phyloP scores from a whole-genome alignment of 2,888 invertebrate species.

The Thyatira batis region DNA sequence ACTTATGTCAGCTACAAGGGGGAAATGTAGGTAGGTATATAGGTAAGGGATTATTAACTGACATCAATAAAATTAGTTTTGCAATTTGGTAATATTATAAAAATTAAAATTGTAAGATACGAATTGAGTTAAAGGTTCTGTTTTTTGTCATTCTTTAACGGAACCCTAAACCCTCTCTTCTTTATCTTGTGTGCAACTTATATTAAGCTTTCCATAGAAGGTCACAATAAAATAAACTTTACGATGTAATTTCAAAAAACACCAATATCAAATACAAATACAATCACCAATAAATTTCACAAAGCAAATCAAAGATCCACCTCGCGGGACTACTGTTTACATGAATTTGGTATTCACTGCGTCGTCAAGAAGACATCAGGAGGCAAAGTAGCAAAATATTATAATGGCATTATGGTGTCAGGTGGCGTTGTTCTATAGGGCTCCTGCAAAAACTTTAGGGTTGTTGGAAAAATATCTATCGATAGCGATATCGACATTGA shows the following conservation, averaged over 20 bases:
- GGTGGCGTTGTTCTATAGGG: constrained; percentile 69
- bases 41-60: no score
- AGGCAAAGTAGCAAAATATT: constrained; percentile 77
- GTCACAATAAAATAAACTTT: constrained; percentile 42
- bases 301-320: constrained; percentile 48
- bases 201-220: not conserved
- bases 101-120: no score
- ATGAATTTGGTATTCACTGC: constrained; percentile 79
- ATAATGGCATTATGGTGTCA: constrained; percentile 81
- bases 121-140: no score
- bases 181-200: not conserved
- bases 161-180: not conserved
- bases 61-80: no score
- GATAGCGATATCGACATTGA: constrained; percentile 37
- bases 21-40: no score
- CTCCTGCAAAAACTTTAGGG: constrained; percentile 15
- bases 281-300: constrained; percentile 69
- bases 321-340: constrained; percentile 36
- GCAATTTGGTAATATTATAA: no score
- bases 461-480: constrained; percentile 11
- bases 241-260: constrained; percentile 42
- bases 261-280: constrained; percentile 57
- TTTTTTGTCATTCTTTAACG: not conserved
- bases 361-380: constrained; percentile 79
- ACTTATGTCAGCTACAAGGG: no score